phyloP scores from a whole-genome alignment of 1,140 invertebrate species.

The Pseudomyrmex sp. region DNA sequence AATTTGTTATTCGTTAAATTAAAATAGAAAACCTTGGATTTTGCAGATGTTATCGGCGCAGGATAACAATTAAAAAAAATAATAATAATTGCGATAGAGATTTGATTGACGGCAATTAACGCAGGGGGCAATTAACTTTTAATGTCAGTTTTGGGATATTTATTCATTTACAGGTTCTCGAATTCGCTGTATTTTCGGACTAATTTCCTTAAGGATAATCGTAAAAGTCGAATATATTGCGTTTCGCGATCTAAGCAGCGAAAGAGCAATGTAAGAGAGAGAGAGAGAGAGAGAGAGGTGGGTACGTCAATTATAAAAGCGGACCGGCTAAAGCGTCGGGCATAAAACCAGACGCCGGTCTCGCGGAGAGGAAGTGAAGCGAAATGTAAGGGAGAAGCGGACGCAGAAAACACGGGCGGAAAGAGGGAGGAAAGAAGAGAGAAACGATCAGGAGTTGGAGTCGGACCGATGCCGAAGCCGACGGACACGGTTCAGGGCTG shows the following conservation, averaged over 20 bases:
- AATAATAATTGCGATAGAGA: not conserved
- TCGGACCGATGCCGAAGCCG: constrained; percentile 72
- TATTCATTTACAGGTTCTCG: not conserved
- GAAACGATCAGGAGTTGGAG: constrained; percentile 72
- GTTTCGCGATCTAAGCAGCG: constrained; percentile 8
- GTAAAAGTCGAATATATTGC: constrained; percentile 19
- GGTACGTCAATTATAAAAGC: constrained; percentile 51
- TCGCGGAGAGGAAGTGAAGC: constrained; percentile 31
- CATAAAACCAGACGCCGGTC: constrained; percentile 30
- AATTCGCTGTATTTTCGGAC: not conserved
- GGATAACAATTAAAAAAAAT: not conserved
- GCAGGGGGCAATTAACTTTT: constrained; percentile 1
- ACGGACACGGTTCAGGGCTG: constrained; percentile 76
- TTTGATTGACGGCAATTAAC: constrained; percentile 2
- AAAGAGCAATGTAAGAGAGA: too few species aligned
- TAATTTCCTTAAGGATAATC: constrained; percentile 7
- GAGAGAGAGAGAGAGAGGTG: not conserved
- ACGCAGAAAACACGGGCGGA: not conserved
- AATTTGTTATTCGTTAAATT: too few species aligned
- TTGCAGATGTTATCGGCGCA: too few species aligned
- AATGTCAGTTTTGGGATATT: not conserved
- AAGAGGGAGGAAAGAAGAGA: constrained; percentile 68
- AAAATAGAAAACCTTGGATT: too few species aligned
- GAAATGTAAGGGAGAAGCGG: constrained; percentile 19
- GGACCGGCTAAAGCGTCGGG: not conserved